A percentile compares a stretch with the other conserved stretches of the same genome.
These are phyloP conservation scores for Tetrax tetrax DNA, from an alignment of 2,113 vertebrate genomes.

Conservation along the genomic window DNA sequence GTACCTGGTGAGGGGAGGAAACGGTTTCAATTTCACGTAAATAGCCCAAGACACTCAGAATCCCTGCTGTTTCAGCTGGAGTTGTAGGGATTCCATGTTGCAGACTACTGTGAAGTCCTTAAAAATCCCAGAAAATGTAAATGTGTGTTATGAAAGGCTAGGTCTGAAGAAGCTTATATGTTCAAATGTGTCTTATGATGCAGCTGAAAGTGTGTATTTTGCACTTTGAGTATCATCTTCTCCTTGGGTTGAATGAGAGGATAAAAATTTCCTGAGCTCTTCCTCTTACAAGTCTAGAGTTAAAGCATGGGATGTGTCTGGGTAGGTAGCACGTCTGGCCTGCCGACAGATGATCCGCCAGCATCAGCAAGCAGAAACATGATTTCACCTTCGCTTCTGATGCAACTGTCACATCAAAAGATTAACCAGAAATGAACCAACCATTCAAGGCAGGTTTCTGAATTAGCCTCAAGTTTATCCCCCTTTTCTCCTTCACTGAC, in stretches of 20 bases:
- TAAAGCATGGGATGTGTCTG: background rate
- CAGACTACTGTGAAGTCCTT: background rate
- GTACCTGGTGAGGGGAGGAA: background rate
- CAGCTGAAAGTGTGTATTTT: background rate
- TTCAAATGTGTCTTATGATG: background rate
- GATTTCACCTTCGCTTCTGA: constrained; percentile 36
- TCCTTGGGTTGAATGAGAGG: background rate
- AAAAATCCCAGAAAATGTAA: background rate
- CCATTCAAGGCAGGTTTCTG: constrained; percentile 17
- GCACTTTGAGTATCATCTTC: background rate
- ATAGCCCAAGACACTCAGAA: background rate
- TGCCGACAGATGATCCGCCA: background rate
- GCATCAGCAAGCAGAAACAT: background rate
- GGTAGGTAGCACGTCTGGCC: background rate
- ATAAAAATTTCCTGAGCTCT: background rate
- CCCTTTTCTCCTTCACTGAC: background rate
- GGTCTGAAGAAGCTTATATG: background rate
- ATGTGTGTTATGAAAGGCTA: background rate
- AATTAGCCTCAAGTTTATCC: constrained; percentile 10
- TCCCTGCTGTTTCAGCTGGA: background rate
- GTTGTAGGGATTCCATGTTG: background rate
- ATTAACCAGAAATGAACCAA: background rate
- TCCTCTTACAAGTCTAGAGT: background rate
- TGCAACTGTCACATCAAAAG: constrained; percentile 24
- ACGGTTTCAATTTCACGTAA: background rate